These are phyloP conservation scores for Bathynomus jamesi DNA, from an alignment of 1,140 invertebrate species.

Conservation along the genomic window DNA sequence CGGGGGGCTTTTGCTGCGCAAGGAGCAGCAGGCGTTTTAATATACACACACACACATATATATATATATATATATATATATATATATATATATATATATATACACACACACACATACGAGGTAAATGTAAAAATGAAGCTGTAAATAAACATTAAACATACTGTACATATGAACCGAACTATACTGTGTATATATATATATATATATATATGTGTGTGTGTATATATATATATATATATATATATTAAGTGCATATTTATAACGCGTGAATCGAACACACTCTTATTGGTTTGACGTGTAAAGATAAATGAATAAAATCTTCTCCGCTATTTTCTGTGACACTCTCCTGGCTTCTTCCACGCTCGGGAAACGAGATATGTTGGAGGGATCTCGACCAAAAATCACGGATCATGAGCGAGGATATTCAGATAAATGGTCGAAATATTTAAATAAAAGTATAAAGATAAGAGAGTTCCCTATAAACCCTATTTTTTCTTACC, in stretches of 20 bases:
- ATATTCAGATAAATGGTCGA: not conserved
- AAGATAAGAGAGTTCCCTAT: not conserved
- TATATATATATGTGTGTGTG: conserved; percentile 8
- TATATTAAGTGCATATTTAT: not conserved
- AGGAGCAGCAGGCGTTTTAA: not conserved
- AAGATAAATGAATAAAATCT: not conserved
- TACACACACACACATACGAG: conserved; percentile 13
- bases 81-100: conserved; percentile 17
- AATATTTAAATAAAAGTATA: not conserved
- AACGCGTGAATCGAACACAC: not conserved
- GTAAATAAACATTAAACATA: conserved; percentile 2
- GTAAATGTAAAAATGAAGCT: conserved; percentile 16
- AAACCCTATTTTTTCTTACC: too few relatives aligned
- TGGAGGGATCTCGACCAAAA: not conserved
- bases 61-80: conserved; percentile 16
- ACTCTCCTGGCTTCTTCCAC: not conserved
- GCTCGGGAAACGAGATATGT: not conserved
- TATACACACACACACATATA: conserved; percentile 3
- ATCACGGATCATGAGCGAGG: not conserved
- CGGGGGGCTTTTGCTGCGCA: not conserved
- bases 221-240: conserved; percentile 20
- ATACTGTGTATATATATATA: conserved; percentile 1
- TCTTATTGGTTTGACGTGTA: not conserved
- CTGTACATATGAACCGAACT: not conserved
- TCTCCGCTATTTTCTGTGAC: not conserved